Evolutionary conservation across 2,888 invertebrate genomes (phyloP), one percentile per base, ranked within the genome.

Genomic region (Mythimna lalbum): DNA sequence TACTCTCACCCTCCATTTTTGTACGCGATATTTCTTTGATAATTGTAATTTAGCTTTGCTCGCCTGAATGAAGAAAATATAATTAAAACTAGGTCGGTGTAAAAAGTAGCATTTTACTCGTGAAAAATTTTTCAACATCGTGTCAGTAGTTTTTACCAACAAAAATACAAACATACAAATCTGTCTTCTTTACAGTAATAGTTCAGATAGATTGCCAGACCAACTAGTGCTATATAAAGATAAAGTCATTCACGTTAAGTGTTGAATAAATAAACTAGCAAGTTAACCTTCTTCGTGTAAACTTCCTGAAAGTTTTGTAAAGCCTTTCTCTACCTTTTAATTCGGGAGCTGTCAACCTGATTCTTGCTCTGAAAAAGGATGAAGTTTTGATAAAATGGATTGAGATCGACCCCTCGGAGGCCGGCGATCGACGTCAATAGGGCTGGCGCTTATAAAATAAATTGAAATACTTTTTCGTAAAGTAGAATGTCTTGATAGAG

Each of bases 331-430:
- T 60, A 39, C 73, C 64, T 68, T 69, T 78, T 78, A 74, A 82
- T 82, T 71, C 52, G 10, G 27, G 5, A 71, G 61, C 82, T 75
- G 82, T 78, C 80, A 69, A 61, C 61, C 55, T 59, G 68, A 59
- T 71, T 64, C 56, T 31, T 57, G 52, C 33, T 47, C 59, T 69
- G 66, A 74, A 65, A 43, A 67, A 64, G 70, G 79, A 66, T 69
- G 49, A 82, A 78, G 55, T 82, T 81, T 71, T 69, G 60, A 66
- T 80, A 63, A 71, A 80, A 78, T 69, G 59, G 68, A 69, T 82
- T 66, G 70, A 63, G 68, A 66, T 66, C 74, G 60, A 50, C 60
- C 68, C 69, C 55, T 66, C 56, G 59, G 10, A 63, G 60, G 76
- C 49, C 12, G 7, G 36, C 52, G 59, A 71, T 81, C 39, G 64